Evolutionary conservation across 2,888 invertebrate genomes (phyloP).

Genomic region (Xiphydria camelus): DNA sequence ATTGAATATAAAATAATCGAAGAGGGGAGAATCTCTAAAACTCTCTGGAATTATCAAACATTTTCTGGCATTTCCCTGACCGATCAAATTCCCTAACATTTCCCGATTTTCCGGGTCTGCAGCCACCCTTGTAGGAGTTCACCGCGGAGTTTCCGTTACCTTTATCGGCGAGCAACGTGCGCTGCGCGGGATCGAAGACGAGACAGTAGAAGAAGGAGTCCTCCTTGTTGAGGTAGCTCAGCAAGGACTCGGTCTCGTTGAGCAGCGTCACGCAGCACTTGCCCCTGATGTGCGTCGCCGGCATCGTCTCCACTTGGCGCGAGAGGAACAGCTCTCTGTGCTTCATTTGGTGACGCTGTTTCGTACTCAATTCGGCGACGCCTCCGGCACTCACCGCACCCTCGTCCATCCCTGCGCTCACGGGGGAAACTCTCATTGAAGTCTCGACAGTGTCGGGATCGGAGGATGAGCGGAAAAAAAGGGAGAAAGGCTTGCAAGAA

Average conservation of each 20-base stretch:
- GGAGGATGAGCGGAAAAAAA: too few relatives aligned
- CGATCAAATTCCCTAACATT: too few relatives aligned
- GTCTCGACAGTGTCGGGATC: too few relatives aligned
- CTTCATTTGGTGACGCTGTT: conserved; percentile 93
- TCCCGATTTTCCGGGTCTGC: too few relatives aligned
- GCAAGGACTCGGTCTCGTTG: conserved; percentile 97
- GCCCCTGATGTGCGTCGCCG: conserved; percentile 98
- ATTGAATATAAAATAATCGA: too few relatives aligned
- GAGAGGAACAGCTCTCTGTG: conserved; percentile 98
- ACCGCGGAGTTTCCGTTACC: conserved; percentile 59
- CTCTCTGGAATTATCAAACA: too few relatives aligned
- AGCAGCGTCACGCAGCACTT: conserved; percentile 98
- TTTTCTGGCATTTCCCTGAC: too few relatives aligned
- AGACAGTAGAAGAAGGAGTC: conserved; percentile 99
- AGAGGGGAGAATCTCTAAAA: too few relatives aligned
- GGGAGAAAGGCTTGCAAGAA: too few relatives aligned
- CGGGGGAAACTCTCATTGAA: too few relatives aligned
- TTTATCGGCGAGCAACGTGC: conserved; percentile 98
- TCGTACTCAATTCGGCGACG: conserved; percentile 72
- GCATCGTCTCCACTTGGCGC: conserved; percentile 95
- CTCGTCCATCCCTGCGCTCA: conserved; percentile 57
- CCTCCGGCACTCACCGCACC: conserved; percentile 62
- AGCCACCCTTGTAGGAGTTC: too few relatives aligned
- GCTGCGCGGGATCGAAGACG: conserved; percentile 99
- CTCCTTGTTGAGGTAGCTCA: conserved; percentile 96